Conservation (phyloP, 2,113 vertebrate genomes). For the Scortum barcoo region DNA sequence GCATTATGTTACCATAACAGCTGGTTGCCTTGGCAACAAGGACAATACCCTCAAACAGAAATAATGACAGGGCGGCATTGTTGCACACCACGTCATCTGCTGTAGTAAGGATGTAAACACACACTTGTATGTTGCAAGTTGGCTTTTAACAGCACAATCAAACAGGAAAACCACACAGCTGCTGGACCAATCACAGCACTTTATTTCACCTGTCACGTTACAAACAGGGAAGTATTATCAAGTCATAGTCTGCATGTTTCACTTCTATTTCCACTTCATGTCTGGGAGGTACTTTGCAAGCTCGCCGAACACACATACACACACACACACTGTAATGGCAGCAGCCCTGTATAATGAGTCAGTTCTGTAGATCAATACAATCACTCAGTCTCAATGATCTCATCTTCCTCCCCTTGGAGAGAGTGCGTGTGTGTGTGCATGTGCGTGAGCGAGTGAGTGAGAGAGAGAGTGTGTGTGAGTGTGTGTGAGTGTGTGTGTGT, state of each 20-base stretch:
- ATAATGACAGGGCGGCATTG: conserved; percentile 60
- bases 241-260: conserved; percentile 11
- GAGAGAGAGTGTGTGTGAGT: too few relatives aligned
- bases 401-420: conserved; percentile 61
- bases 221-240: neutral
- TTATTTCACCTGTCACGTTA: neutral
- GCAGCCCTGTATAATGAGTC: conserved; percentile 42
- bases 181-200: conserved; percentile 18
- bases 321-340: conserved; percentile 4
- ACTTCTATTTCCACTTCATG: conserved; percentile 29
- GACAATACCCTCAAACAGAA: conserved; percentile 70
- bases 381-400: conserved; percentile 70
- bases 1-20: conserved; percentile 71
- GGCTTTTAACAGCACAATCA: neutral
- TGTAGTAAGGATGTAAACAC: conserved; percentile 48
- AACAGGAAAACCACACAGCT: neutral
- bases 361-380: conserved; percentile 71
- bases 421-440: neutral
- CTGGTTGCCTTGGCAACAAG: conserved; percentile 70
- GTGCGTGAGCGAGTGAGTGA: too few relatives aligned
- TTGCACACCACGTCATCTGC: conserved; percentile 54
- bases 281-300: conserved; percentile 7
- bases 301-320: conserved; percentile 5
- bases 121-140: neutral
- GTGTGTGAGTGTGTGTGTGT: too few relatives aligned